Conservation (phyloP, 2,113 vertebrate genomes). For the Lamprologus lemairii region DNA sequence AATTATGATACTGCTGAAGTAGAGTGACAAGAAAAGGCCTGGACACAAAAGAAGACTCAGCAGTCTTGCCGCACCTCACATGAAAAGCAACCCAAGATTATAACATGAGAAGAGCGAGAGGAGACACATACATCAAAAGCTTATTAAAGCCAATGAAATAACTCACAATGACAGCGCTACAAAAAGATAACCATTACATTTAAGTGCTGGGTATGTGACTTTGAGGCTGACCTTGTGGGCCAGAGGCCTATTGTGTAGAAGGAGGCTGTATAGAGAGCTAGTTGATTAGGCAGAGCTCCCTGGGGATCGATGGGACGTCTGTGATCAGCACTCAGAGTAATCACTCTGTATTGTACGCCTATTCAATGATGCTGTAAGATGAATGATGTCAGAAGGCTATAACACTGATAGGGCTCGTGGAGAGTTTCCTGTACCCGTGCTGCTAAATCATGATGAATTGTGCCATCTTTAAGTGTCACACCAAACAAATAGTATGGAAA, state of each 20-base stretch:
- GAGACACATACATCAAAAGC: slow-evolving; percentile 60
- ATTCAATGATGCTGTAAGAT: slow-evolving; percentile 31
- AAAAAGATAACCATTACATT: slow-evolving; percentile 63
- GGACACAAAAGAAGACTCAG: not conserved
- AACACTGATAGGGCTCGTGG: not conserved
- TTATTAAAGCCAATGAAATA: slow-evolving; percentile 62
- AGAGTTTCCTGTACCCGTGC: not conserved
- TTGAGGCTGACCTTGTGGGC: slow-evolving; percentile 62
- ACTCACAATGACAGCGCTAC: slow-evolving; percentile 61
- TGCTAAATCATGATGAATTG: slow-evolving; percentile 10
- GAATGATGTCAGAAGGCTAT: slow-evolving; percentile 43
- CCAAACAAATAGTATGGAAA: not conserved
- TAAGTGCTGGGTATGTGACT: slow-evolving; percentile 54
- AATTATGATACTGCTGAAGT: slow-evolving; percentile 4
- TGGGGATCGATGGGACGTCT: slow-evolving; percentile 56
- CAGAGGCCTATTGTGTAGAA: slow-evolving; percentile 37
- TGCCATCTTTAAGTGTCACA: not conserved
- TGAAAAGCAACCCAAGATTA: slow-evolving; percentile 38
- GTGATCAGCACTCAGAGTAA: slow-evolving; percentile 61
- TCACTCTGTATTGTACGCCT: slow-evolving; percentile 41
- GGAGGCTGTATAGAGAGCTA: not conserved
- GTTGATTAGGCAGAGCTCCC: slow-evolving; percentile 50
- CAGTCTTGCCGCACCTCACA: not conserved
- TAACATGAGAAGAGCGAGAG: slow-evolving; percentile 10
- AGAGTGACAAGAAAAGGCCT: not conserved